Evolutionary conservation across 2,888 invertebrate genomes (phyloP).

Genomic region (Hypsopygia costalis): DNA sequence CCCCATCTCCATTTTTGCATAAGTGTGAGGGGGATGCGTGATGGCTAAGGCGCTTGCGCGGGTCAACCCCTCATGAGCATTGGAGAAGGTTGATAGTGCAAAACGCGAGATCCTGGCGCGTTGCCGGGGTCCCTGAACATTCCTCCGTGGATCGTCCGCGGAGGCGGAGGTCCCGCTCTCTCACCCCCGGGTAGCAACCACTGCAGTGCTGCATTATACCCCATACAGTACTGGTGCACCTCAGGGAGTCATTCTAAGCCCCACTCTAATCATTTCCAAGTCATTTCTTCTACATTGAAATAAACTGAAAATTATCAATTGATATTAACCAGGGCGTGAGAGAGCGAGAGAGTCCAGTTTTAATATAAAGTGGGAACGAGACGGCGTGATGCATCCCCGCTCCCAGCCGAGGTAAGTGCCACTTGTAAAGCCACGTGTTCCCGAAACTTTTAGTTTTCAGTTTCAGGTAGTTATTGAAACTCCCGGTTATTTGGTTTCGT

Average conservation of each 20-base stretch:
- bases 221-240: conserved; percentile 30
- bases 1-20: conserved; percentile 38
- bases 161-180: conserved; percentile 76
- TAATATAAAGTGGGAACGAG: conserved; percentile 75
- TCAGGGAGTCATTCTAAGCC: conserved; percentile 28
- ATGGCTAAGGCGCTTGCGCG: conserved; percentile 62
- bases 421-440: conserved; percentile 67
- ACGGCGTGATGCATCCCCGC: conserved; percentile 65
- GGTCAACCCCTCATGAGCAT: conserved; percentile 67
- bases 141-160: conserved; percentile 75
- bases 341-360: conserved; percentile 67
- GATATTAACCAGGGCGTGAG: conserved; percentile 62
- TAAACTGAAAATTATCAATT: conserved; percentile 27
- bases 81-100: conserved; percentile 64
- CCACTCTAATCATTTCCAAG: conserved; percentile 11
- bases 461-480: conserved; percentile 38
- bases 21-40: conserved; percentile 47
- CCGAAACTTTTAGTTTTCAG: conserved; percentile 44
- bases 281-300: conserved; percentile 18
- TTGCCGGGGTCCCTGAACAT: conserved; percentile 65
- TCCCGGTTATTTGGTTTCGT: conserved; percentile 20
- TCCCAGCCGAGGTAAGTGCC: conserved; percentile 72
- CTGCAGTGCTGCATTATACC: conserved; percentile 36
- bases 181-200: conserved; percentile 50
- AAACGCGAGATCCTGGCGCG: conserved; percentile 65